Conservation (phyloP, 2,113 vertebrate species). For the Dascyllus trimaculatus region DNA sequence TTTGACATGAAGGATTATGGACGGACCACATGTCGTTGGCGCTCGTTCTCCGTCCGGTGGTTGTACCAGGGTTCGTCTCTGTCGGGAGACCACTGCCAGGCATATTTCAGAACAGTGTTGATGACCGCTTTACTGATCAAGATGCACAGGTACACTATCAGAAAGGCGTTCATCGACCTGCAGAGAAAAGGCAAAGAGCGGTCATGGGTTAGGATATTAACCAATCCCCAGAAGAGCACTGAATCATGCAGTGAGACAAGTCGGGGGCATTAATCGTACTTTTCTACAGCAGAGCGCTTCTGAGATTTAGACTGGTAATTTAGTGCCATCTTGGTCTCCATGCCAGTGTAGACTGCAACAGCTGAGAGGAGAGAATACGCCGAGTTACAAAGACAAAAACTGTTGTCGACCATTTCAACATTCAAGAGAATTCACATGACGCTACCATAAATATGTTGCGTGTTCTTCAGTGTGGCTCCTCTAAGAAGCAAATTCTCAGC, state of each 20-base stretch:
- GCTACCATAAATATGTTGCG: conserved; percentile 94
- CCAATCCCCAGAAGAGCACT: background rate
- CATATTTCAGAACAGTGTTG: conserved; percentile 94
- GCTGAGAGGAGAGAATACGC: conserved; percentile 81
- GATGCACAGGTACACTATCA: conserved; percentile 97
- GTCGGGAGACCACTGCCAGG: conserved; percentile 93
- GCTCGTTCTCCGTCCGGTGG: conserved; percentile 91
- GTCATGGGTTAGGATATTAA: background rate
- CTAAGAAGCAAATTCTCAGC: conserved; percentile 97
- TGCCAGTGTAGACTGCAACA: conserved; percentile 97
- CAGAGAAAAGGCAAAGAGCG: background rate
- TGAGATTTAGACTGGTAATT: conserved; percentile 99
- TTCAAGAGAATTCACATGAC: conserved; percentile 16
- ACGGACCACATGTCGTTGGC: conserved; percentile 92
- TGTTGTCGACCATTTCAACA: background rate
- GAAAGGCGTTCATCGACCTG: conserved; percentile 98
- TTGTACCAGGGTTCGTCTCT: conserved; percentile 97
- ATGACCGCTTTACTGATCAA: conserved; percentile 95
- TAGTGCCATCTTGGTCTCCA: conserved; percentile 99
- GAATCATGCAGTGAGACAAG: background rate
- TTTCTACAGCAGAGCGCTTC: conserved; percentile 98
- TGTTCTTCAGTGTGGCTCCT: conserved; percentile 98
- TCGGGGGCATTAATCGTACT: conserved; percentile 85
- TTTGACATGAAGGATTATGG: background rate
- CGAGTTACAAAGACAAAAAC: conserved; percentile 22